Conservation (phyloP, 1,140 invertebrate genomes). For the Penaeus japonicus region DNA sequence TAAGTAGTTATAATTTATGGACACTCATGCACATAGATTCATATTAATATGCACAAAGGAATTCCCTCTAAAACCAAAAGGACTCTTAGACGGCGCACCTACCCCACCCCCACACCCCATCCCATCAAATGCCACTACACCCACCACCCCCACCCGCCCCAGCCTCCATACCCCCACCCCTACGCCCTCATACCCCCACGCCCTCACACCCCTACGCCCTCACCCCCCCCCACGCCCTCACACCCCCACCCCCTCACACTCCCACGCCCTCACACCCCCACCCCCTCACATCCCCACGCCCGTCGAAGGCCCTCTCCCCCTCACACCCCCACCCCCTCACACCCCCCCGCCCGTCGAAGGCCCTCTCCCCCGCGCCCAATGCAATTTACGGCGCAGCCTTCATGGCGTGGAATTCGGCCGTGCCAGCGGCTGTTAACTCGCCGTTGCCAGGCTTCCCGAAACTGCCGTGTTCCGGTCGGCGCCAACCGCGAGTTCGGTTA, state of each 20-base stretch:
- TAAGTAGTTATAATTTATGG: too few relatives aligned
- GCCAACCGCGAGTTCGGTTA: too few relatives aligned
- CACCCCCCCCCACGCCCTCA: too few relatives aligned
- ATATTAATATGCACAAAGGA: too few relatives aligned
- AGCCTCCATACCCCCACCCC: neutral
- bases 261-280: neutral
- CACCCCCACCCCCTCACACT: neutral
- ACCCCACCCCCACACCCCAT: neutral
- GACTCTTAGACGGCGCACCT: too few relatives aligned
- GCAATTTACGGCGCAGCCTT: too few relatives aligned
- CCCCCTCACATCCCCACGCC: neutral
- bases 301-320: neutral
- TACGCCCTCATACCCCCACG: neutral
- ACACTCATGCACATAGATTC: too few relatives aligned
- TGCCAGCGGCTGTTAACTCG: too few relatives aligned
- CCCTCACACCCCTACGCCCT: neutral
- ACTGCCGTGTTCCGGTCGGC: too few relatives aligned
- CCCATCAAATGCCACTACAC: neutral
- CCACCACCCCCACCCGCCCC: neutral
- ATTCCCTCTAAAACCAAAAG: too few relatives aligned
- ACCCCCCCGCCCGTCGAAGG: neutral
- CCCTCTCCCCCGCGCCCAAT: neutral
- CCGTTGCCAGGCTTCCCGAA: too few relatives aligned
- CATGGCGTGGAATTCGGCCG: too few relatives aligned
- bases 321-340: neutral